Evolutionary conservation across 2,888 invertebrate species (phyloP).

Genomic region (Pseudolycoriella hygida): DNA sequence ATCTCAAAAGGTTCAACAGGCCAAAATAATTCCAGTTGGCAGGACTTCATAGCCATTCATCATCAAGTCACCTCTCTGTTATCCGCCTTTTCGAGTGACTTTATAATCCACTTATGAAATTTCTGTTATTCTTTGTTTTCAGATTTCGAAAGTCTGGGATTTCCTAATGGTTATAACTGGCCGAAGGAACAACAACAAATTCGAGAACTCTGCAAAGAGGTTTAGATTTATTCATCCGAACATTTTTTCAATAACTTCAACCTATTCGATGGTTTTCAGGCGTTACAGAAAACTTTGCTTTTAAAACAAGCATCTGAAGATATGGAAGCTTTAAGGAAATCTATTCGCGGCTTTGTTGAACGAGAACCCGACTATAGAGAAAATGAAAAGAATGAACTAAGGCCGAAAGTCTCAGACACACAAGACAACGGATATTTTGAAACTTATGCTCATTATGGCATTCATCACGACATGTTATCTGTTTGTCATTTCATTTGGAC

Average conservation of each 20-base stretch:
- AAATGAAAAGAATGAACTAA: conserved; percentile 17
- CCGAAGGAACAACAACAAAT: too few species aligned
- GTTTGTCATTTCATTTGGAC: conserved; percentile 28
- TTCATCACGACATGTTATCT: conserved; percentile 88
- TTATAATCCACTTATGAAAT: too few species aligned
- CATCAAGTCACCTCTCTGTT: too few species aligned
- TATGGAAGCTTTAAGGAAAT: conserved; percentile 39
- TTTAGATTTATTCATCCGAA: too few species aligned
- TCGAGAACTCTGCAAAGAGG: too few species aligned
- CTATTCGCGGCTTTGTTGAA: conserved; percentile 38
- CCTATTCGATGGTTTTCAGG: conserved; percentile 29
- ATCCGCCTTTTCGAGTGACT: too few species aligned
- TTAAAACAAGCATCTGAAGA: conserved; percentile 41
- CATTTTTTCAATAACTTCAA: conserved; percentile 12
- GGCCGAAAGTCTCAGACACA: conserved; percentile 7
- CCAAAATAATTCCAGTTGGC: too few species aligned
- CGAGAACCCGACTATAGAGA: conserved; percentile 19
- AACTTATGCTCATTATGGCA: conserved; percentile 78
- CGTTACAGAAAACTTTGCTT: conserved; percentile 39
- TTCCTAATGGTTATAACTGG: too few species aligned
- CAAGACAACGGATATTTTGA: conserved; percentile 64
- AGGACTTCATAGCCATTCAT: too few species aligned
- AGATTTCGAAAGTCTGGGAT: too few species aligned
- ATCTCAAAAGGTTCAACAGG: too few species aligned
- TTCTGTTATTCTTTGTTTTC: too few species aligned